phyloP scores from a whole-genome alignment of 2,888 invertebrate species.

The Drosophila anomalipes region DNA sequence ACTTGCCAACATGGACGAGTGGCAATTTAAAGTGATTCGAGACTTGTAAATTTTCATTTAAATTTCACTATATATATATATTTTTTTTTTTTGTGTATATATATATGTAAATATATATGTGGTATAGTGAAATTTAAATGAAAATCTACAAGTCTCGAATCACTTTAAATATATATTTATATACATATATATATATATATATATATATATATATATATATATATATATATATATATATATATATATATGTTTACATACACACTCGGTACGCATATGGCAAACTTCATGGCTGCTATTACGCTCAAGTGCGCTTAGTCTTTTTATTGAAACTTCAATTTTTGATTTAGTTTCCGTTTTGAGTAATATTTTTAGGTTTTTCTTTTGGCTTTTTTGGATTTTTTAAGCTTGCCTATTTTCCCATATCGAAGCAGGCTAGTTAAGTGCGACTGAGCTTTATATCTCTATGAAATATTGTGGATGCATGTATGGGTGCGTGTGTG shows the following conservation, averaged over 20 bases:
- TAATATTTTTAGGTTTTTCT: constrained; percentile 1
- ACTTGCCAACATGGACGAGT: constrained; percentile 50
- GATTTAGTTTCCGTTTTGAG: constrained; percentile 52
- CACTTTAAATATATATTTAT: no score
- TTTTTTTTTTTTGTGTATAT: no score
- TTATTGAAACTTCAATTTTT: constrained; percentile 70
- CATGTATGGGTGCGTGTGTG: constrained; percentile 15
- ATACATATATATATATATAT: no score
- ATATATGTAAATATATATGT: no score
- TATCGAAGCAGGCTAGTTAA: constrained; percentile 63
- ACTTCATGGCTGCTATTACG: constrained; percentile 71
- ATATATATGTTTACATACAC: background rate
- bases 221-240: background rate
- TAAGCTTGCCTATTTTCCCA: constrained; percentile 23
- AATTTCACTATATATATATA: constrained; percentile 44
- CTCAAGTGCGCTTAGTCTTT: constrained; percentile 75
- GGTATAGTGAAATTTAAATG: no score
- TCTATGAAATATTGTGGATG: constrained; percentile 8
- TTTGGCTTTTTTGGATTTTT: constrained; percentile 10
- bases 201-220: background rate
- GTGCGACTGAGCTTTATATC: constrained; percentile 65
- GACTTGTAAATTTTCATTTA: constrained; percentile 63
- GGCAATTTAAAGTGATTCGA: constrained; percentile 48
- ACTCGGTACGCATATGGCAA: constrained; percentile 29
- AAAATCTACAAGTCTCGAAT: no score